These are phyloP conservation scores for Dinomys branickii DNA, from an alignment of 2,113 vertebrate species.

Conservation along the genomic window DNA sequence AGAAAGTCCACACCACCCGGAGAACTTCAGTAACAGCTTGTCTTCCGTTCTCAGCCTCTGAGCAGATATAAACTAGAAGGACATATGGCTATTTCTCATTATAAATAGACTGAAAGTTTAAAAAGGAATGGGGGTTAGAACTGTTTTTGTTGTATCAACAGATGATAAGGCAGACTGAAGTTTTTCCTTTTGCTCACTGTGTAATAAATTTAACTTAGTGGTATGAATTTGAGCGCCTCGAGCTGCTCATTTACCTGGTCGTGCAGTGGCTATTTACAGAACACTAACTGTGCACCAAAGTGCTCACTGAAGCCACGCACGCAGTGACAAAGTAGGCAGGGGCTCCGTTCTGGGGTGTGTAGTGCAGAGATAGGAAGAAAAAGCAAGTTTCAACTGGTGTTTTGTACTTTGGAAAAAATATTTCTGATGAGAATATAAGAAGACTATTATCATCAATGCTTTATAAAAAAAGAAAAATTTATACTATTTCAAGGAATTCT, in stretches of 20 bases:
- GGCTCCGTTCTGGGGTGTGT: background rate
- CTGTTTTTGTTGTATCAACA: conserved; percentile 29
- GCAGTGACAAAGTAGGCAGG: background rate
- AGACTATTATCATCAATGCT: background rate
- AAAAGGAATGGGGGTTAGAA: background rate
- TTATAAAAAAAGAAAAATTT: conserved; percentile 19
- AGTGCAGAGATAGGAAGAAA: background rate
- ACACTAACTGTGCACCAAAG: background rate
- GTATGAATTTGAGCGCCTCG: background rate
- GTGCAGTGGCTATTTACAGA: conserved; percentile 11
- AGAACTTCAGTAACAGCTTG: conserved; percentile 64
- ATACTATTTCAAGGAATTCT: background rate
- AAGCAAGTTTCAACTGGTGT: background rate
- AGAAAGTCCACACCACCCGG: conserved; percentile 48
- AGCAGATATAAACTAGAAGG: conserved; percentile 28
- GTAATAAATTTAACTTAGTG: background rate
- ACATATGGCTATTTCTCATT: conserved; percentile 52
- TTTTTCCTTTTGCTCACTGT: background rate
- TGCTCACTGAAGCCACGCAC: background rate
- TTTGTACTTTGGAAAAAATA: background rate
- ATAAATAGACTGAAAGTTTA: conserved; percentile 37
- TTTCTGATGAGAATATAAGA: conserved; percentile 23
- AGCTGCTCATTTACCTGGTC: conserved; percentile 8
- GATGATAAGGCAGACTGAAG: conserved; percentile 23
- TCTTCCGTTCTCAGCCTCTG: conserved; percentile 28